Base-by-base conservation (phyloP, 2,113 vertebrate species). In the Ornithorhynchus anatinus region DNA sequence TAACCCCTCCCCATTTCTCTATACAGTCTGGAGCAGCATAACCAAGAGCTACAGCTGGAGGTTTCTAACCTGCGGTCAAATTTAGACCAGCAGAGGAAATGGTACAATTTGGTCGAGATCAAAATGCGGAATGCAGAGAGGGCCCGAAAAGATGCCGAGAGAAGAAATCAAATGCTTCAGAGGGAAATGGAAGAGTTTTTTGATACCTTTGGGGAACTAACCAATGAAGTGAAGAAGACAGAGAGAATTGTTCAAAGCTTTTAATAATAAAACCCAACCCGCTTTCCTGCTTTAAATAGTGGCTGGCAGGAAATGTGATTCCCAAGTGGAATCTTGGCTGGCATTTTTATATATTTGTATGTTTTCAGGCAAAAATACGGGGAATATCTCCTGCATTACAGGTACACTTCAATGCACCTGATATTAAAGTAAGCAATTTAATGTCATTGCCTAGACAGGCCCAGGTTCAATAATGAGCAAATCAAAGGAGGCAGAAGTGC, bases 171-270 rank as follows among this genome's bases (percentile, higher is more conserved):
- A 22, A 84, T 38, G 2, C 91, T 95, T 59, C 93, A 95, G 63
- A 89, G 58, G 40, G 93, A 95, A 89, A 94, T 92, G 91, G 94
- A 95, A 40, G 91, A 94, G 61, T 94, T 94, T 79, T 94, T 95
- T 17, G 87, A 94, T 82, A 94, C 91, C 47, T 96, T 94, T 1
- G 83, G 92, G n/a, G 92, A 94, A 73, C 88, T 88, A 67, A 95
- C 85, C 79, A 84, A 78, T 5, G 91, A 94, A 72, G 90, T 87
- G 40, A 93, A 87, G 83, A 92, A 94, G 57, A 73, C 85, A 0
- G 84, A 92, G 29, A 12, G 77, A 50, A 94, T 77, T 12, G 83
- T 86, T 51, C 86, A 80, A 69, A 90, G 84, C 29, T 88, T 94
- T 61, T 86, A 75, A 92, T 53, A 62, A 5, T 1, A 0, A 44